Evolutionary conservation across 2,888 invertebrate species (phyloP).

Genomic region (Habrosyne pyritoides): DNA sequence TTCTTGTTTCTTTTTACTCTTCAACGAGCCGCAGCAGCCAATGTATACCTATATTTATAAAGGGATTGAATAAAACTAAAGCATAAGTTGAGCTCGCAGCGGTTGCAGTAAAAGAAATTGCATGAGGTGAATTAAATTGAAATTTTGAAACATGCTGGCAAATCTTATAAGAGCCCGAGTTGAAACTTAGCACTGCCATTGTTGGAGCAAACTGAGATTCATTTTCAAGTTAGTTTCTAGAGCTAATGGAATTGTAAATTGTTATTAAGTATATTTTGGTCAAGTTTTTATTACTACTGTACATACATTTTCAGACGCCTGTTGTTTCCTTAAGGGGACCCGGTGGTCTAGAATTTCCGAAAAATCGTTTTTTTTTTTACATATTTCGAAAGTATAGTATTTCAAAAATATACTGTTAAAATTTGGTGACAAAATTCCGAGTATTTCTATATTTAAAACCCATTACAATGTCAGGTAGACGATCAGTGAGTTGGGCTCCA

Average conservation of each 20-base stretch:
- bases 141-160: constrained; percentile 36
- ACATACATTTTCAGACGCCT: too few species aligned
- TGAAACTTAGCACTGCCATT: constrained; percentile 28
- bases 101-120: constrained; percentile 37
- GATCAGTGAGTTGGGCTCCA: too few species aligned
- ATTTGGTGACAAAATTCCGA: too few species aligned
- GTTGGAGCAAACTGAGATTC: constrained; percentile 19
- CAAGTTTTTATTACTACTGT: too few species aligned
- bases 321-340: too few species aligned
- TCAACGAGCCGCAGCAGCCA: too few species aligned
- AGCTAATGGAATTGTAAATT: constrained; percentile 7
- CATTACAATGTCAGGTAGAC: too few species aligned
- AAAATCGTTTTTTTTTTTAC: too few species aligned
- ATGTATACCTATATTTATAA: background rate
- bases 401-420: too few species aligned
- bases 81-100: constrained; percentile 18
- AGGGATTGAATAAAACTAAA: constrained; percentile 4
- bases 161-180: constrained; percentile 21
- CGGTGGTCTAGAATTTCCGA: too few species aligned
- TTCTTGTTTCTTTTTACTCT: background rate
- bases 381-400: too few species aligned
- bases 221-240: constrained; percentile 8
- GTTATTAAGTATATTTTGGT: constrained; percentile 6
- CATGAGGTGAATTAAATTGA: constrained; percentile 45
- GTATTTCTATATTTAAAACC: too few species aligned